Conservation (phyloP, 35 echinoderm and acorn worm species). For the Patiria miniata region DNA sequence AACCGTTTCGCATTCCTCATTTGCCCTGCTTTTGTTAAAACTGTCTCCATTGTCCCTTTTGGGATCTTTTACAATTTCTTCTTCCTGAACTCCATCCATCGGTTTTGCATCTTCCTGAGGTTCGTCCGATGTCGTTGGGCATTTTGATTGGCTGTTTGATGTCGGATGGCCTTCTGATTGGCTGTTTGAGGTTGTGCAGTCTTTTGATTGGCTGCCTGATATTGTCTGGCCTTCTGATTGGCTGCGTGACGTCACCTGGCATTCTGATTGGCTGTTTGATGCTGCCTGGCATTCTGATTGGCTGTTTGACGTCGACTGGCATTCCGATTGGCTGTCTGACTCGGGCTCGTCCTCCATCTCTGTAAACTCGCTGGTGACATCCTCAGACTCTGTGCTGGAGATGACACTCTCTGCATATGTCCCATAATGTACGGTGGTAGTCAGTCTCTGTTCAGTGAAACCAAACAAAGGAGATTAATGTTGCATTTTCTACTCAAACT, state of each 20-base stretch:
- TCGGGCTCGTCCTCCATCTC: neutral
- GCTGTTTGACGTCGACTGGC: too few species aligned
- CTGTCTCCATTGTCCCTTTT: neutral
- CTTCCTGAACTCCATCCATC: neutral
- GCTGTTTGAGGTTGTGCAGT: too few species aligned
- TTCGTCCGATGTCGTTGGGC: neutral
- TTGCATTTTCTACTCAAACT: too few species aligned
- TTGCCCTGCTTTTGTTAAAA: neutral
- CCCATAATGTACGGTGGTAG: slow-evolving; percentile 3
- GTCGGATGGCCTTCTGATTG: neutral
- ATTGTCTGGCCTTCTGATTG: too few species aligned
- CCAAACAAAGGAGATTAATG: neutral
- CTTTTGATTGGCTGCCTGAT: too few species aligned
- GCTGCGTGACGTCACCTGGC: too few species aligned
- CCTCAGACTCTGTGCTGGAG: slow-evolving; percentile 6
- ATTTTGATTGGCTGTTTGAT: neutral
- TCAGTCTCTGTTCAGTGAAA: neutral
- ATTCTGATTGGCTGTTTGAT: neutral
- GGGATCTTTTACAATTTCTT: neutral
- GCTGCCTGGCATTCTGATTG: neutral
- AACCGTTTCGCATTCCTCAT: neutral
- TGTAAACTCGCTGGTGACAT: slow-evolving; percentile 9
- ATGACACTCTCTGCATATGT: neutral
- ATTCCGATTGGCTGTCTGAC: neutral
- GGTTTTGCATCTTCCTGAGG: neutral